A percentile compares a stretch with the other conserved stretches of the same genome.
Conservation (phyloP, 2,113 vertebrate species). For the Oryzias celebensis region DNA sequence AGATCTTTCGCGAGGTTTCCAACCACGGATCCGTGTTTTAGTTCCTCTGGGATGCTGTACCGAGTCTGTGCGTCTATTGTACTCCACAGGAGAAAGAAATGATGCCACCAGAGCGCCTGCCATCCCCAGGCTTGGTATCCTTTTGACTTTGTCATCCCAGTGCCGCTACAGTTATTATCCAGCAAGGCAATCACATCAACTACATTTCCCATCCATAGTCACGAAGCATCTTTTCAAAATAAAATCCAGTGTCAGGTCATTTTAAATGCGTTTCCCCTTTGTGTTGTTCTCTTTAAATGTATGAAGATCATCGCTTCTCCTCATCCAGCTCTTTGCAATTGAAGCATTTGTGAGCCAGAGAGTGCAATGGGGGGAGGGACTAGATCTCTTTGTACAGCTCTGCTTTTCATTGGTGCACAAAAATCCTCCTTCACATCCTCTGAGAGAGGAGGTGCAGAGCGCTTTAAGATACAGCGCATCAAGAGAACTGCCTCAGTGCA, state of each 20-base stretch:
- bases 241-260: too few relatives aligned
- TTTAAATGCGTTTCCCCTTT: too few relatives aligned
- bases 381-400: conserved; percentile 65
- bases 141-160: conserved; percentile 53
- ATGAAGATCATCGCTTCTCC: background rate
- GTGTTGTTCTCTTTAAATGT: background rate
- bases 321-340: conserved; percentile 25
- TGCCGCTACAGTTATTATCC: conserved; percentile 31
- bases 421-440: conserved; percentile 59
- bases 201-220: conserved; percentile 14
- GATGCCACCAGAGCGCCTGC: conserved; percentile 51
- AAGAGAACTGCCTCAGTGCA: background rate
- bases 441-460: background rate
- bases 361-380: conserved; percentile 19
- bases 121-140: conserved; percentile 54
- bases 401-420: conserved; percentile 71
- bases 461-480: conserved; percentile 12
- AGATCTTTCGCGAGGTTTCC: conserved; percentile 80
- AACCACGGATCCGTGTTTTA: conserved; percentile 74
- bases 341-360: conserved; percentile 7
- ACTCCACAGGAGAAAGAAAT: conserved; percentile 64
- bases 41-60: conserved; percentile 75
- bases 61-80: conserved; percentile 63
- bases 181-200: conserved; percentile 21
- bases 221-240: too few relatives aligned